Conservation (phyloP, 2,888 invertebrate genomes). For the Pilophorus perplexus region DNA sequence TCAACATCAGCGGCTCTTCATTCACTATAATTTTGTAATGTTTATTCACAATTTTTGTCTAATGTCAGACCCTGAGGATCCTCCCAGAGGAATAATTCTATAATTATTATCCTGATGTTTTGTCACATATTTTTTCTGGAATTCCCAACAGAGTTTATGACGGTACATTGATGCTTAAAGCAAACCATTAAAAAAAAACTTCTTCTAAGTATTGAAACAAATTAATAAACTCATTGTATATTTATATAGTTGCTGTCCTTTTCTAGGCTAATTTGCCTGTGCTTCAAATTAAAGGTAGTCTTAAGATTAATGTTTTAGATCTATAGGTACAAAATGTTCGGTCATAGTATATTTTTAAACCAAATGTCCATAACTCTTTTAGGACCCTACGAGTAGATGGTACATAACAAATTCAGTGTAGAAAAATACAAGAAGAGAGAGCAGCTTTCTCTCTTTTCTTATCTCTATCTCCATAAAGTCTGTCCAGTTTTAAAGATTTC, state of each 20-base stretch:
- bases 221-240: conserved; percentile 38
- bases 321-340: conserved; percentile 39
- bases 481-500: conserved; percentile 39
- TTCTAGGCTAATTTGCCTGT: conserved; percentile 41
- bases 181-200: too few species aligned
- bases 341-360: conserved; percentile 41
- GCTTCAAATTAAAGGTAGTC: conserved; percentile 36
- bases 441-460: conserved; percentile 37
- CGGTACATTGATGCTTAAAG: conserved; percentile 11
- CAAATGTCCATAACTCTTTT: conserved; percentile 39
- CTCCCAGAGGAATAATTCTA: too few species aligned
- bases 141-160: conserved; percentile 28
- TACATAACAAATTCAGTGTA: conserved; percentile 37
- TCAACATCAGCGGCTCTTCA: neutral
- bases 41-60: too few species aligned
- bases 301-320: conserved; percentile 34
- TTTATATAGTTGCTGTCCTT: conserved; percentile 40
- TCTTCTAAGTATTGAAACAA: too few species aligned
- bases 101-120: too few species aligned
- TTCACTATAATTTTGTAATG: neutral
- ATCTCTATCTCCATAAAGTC: conserved; percentile 40
- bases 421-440: conserved; percentile 29
- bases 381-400: conserved; percentile 36
- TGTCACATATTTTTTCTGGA: conserved; percentile 18
- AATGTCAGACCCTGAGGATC: too few species aligned